Evolutionary conservation across 2,888 invertebrate genomes (phyloP).

Genomic region (Mesorhabditis spiculigera): DNA sequence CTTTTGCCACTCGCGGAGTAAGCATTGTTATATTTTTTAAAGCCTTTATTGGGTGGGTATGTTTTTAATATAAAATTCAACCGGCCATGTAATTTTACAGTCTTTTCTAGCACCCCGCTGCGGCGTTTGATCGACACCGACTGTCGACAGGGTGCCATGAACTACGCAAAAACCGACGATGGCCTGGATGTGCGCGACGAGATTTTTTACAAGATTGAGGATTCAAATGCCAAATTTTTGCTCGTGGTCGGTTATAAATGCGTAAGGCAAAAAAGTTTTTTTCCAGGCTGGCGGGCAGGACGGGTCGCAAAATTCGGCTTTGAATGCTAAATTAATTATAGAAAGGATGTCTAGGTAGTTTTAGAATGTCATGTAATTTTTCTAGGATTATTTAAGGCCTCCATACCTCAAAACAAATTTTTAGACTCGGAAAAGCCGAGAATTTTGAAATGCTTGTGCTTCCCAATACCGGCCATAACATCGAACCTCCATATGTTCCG

Average conservation of each 20-base stretch:
- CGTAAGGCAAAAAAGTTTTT: not conserved
- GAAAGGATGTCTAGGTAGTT: constrained; percentile 1
- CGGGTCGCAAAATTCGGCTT: not conserved
- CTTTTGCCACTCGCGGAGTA: not conserved
- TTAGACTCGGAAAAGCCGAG: not conserved
- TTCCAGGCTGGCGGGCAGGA: not conserved
- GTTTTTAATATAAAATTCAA: no score
- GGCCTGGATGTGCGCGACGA: not conserved
- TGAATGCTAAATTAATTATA: not conserved
- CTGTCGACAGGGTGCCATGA: not conserved
- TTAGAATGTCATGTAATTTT: not conserved
- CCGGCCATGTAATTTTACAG: no score
- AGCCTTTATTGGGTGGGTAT: not conserved
- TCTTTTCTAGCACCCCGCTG: not conserved
- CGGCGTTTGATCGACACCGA: not conserved
- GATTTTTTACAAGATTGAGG: not conserved
- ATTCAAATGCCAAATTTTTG: not conserved
- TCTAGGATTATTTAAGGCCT: not conserved
- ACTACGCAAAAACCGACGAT: constrained; percentile 1
- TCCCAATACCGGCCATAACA: not conserved
- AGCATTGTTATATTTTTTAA: not conserved
- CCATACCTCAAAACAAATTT: no score
- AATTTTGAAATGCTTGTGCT: not conserved
- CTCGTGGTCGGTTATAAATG: not conserved
- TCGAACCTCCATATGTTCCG: not conserved